Evolutionary conservation across 1,140 invertebrate genomes (phyloP).

Genomic region (Anastatus disparis): DNA sequence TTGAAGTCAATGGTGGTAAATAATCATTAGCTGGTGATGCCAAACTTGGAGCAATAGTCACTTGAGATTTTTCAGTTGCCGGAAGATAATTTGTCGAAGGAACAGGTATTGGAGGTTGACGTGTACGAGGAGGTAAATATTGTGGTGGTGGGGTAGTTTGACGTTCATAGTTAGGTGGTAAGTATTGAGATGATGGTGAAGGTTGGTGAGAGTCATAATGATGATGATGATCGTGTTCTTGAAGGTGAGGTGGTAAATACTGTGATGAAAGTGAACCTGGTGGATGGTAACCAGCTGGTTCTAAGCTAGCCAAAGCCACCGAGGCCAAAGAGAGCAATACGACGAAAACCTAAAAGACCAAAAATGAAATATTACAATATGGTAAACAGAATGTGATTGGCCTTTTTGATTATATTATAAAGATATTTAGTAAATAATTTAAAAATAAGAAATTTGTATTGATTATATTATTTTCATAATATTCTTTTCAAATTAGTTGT

Average conservation of each 20-base stretch:
- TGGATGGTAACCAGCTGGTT: constrained; percentile 50
- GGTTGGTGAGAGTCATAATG: background rate
- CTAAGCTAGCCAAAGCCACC: constrained; percentile 47
- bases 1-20: background rate
- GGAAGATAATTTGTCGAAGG: constrained; percentile 39
- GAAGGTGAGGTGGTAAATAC: constrained; percentile 34
- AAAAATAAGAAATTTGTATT: too few species aligned
- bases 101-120: constrained; percentile 14
- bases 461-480: too few species aligned
- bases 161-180: constrained; percentile 36
- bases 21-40: constrained; percentile 20
- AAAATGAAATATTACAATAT: too few species aligned
- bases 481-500: too few species aligned
- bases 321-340: constrained; percentile 41
- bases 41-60: background rate
- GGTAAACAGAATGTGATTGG: too few species aligned
- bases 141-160: constrained; percentile 1
- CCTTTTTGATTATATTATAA: too few species aligned
- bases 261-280: constrained; percentile 31
- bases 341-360: constrained; percentile 40
- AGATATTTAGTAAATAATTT: too few species aligned
- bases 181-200: constrained; percentile 24
- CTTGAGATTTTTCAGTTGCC: background rate
- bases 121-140: constrained; percentile 40
- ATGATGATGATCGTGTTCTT: background rate